These are phyloP conservation scores for Collichthys lucidus DNA, from an alignment of 2,113 vertebrate genomes.

Conservation along the genomic window DNA sequence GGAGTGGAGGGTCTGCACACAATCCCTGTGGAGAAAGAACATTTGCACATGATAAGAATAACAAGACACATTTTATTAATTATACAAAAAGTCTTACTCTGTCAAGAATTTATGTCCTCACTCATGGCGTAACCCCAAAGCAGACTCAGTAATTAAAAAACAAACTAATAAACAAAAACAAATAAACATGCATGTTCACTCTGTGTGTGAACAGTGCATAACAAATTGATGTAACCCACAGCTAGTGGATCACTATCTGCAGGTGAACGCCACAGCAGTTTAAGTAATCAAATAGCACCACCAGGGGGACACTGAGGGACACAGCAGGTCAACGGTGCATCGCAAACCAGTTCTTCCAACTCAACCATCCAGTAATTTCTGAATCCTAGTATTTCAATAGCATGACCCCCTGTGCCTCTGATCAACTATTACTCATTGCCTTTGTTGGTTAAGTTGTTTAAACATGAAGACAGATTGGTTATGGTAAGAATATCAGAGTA, in stretches of 20 bases:
- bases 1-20: slow-evolving; percentile 94
- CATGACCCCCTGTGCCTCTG: too few relatives aligned
- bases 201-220: not conserved
- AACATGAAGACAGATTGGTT: too few relatives aligned
- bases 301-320: slow-evolving; percentile 9
- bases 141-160: not conserved
- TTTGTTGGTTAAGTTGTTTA: too few relatives aligned
- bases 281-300: slow-evolving; percentile 32
- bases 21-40: slow-evolving; percentile 84
- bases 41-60: not conserved
- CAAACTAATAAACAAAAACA: too few relatives aligned
- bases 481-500: too few relatives aligned
- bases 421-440: too few relatives aligned
- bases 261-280: not conserved
- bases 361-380: not conserved
- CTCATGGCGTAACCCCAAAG: not conserved
- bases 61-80: not conserved
- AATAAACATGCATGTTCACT: not conserved
- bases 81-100: not conserved
- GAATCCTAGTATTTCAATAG: too few relatives aligned
- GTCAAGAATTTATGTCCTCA: not conserved
- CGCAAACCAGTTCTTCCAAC: not conserved
- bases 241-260: not conserved
- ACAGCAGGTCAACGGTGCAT: not conserved
- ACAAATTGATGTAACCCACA: not conserved